A percentile compares a stretch with the other conserved stretches of the same genome.
Conservation (phyloP, 2,113 vertebrate species). For the Theristicus caerulescens region DNA sequence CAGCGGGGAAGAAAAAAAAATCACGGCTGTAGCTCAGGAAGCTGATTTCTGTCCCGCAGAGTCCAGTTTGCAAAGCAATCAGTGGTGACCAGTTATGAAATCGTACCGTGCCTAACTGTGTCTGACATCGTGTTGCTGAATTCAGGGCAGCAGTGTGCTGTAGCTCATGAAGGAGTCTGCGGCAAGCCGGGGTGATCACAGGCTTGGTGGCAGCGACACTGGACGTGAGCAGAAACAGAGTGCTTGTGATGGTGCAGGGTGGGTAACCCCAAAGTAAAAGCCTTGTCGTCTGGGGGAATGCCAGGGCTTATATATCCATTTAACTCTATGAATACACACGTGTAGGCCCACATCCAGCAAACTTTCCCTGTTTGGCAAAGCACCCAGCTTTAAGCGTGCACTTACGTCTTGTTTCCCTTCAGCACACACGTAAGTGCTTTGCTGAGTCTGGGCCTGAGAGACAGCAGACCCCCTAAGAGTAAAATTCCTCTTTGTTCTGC, state of each 20-base stretch:
- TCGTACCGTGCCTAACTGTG: not conserved
- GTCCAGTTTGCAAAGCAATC: not conserved
- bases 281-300: not conserved
- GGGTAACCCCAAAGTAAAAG: not conserved
- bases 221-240: not conserved
- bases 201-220: not conserved
- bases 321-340: not conserved
- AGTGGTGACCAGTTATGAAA: not conserved
- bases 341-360: not conserved
- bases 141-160: not conserved
- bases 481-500: conserved; percentile 16
- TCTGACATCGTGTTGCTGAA: not conserved
- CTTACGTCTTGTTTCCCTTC: not conserved
- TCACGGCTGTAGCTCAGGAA: not conserved
- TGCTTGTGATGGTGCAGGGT: not conserved
- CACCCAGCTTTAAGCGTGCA: not conserved
- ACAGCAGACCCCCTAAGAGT: not conserved
- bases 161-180: not conserved
- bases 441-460: not conserved
- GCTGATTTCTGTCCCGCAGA: not conserved
- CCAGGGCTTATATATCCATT: not conserved
- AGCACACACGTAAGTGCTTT: not conserved
- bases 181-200: not conserved
- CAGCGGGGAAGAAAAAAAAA: not conserved
- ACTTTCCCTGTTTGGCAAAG: not conserved